Percentiles rank a stretch among this genome's conserved stretches.
Evolutionary conservation across 2,888 invertebrate genomes (phyloP).

Genomic region (Scaeva pyrastri): DNA sequence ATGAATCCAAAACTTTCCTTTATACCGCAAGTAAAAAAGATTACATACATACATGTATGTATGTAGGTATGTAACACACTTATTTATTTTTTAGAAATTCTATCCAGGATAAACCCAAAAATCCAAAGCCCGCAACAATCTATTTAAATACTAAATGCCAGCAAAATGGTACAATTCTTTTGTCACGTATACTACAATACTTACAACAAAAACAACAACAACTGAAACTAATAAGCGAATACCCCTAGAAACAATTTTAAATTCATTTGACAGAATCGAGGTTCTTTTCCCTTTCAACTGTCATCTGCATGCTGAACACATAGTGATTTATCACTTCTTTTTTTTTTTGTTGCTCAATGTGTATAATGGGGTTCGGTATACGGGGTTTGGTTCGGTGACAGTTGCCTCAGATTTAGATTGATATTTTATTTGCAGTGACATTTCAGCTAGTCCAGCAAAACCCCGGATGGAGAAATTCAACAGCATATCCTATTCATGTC

Average conservation of each 20-base stretch:
- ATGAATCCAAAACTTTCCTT: not conserved
- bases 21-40: too few relatives aligned
- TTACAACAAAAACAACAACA: not conserved
- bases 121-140: not conserved
- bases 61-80: not conserved
- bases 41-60: too few relatives aligned
- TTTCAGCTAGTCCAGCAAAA: too few relatives aligned
- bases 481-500: too few relatives aligned
- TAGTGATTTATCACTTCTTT: constrained; percentile 57
- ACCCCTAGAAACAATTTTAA: constrained; percentile 3
- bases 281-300: not conserved
- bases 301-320: constrained; percentile 24
- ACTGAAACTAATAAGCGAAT: constrained; percentile 32
- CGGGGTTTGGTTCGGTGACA: constrained; percentile 16
- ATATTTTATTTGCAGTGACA: constrained; percentile 34
- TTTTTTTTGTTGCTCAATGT: constrained; percentile 17
- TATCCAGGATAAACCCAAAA: not conserved
- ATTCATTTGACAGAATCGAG: constrained; percentile 1
- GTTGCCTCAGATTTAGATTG: constrained; percentile 44
- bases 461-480: too few relatives aligned
- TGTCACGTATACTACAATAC: not conserved
- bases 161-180: constrained; percentile 2
- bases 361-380: not conserved
- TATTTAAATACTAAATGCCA: not conserved
- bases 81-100: not conserved